A percentile compares a stretch with the other conserved stretches of the same genome.
These are phyloP conservation scores for Triplophysa dalaica DNA, from an alignment of 2,113 vertebrate genomes.

Conservation along the genomic window DNA sequence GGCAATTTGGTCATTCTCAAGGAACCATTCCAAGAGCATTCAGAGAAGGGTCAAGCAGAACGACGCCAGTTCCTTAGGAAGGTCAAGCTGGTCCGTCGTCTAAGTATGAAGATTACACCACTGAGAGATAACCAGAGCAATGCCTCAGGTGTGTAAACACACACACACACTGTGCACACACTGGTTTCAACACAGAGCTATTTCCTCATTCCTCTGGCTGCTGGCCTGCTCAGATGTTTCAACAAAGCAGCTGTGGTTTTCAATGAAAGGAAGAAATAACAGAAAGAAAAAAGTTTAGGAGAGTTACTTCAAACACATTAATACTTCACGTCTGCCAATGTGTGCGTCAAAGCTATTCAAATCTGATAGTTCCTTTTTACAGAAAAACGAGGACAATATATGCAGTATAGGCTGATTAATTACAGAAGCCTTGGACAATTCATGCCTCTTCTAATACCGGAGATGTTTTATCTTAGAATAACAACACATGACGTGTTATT, in stretches of 20 bases:
- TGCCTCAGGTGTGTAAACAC: slow-evolving; percentile 43
- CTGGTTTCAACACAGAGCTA: slow-evolving; percentile 24
- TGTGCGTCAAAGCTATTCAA: slow-evolving; percentile 31
- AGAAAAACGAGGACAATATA: neutral
- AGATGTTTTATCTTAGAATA: neutral
- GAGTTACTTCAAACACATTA: slow-evolving; percentile 27
- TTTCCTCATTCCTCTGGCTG: slow-evolving; percentile 46
- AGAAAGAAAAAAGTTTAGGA: slow-evolving; percentile 16
- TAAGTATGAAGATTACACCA: slow-evolving; percentile 53
- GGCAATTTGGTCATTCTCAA: slow-evolving; percentile 39
- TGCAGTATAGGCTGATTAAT: neutral
- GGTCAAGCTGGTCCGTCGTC: slow-evolving; percentile 46
- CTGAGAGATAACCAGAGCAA: slow-evolving; percentile 43
- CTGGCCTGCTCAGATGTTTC: slow-evolving; percentile 34
- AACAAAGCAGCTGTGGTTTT: slow-evolving; percentile 31
- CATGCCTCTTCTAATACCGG: too few relatives aligned
- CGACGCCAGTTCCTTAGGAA: slow-evolving; percentile 36
- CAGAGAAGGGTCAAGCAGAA: slow-evolving; percentile 43
- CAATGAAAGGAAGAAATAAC: slow-evolving; percentile 31
- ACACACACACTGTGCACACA: slow-evolving; percentile 25
- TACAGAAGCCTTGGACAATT: neutral
- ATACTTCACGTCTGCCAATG: slow-evolving; percentile 13
- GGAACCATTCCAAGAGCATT: slow-evolving; percentile 45
- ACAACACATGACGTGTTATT: neutral
- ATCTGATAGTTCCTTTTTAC: neutral